These are phyloP conservation scores for Caligus rogercresseyi DNA, from an alignment of 1,140 invertebrate genomes.

Conservation along the genomic window DNA sequence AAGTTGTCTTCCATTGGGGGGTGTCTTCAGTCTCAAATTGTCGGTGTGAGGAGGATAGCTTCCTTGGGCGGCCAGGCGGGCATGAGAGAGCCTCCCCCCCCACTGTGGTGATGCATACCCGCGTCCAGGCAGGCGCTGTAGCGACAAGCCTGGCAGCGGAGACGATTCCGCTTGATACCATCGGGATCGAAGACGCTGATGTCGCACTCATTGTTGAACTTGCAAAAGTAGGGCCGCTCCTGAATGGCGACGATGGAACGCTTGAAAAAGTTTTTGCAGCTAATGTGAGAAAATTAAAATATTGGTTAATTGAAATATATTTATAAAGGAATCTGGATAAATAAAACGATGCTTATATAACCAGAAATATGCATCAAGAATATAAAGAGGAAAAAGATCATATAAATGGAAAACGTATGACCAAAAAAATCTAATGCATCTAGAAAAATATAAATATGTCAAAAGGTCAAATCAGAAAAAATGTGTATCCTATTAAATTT, in stretches of 20 bases:
- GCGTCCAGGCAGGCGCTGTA: constrained; percentile 1
- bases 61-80: neutral
- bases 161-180: neutral
- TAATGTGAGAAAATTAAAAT: neutral
- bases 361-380: too few relatives aligned
- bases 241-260: neutral
- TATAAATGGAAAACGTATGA: too few relatives aligned
- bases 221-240: constrained; percentile 3
- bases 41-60: too few relatives aligned
- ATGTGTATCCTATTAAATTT: too few relatives aligned
- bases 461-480: too few relatives aligned
- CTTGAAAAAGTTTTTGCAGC: constrained; percentile 8
- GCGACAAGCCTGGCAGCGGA: constrained; percentile 1
- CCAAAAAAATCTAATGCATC: too few relatives aligned
- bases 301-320: too few relatives aligned
- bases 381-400: too few relatives aligned
- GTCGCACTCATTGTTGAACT: neutral
- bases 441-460: too few relatives aligned
- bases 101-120: neutral
- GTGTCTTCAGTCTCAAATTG: neutral
- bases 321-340: too few relatives aligned
- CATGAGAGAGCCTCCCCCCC: neutral
- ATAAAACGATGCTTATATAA: too few relatives aligned
- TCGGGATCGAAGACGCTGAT: constrained; percentile 1
- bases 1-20: neutral